These are phyloP conservation scores for Xylota sylvarum DNA, from an alignment of 2,888 invertebrate genomes.

Conservation along the genomic window DNA sequence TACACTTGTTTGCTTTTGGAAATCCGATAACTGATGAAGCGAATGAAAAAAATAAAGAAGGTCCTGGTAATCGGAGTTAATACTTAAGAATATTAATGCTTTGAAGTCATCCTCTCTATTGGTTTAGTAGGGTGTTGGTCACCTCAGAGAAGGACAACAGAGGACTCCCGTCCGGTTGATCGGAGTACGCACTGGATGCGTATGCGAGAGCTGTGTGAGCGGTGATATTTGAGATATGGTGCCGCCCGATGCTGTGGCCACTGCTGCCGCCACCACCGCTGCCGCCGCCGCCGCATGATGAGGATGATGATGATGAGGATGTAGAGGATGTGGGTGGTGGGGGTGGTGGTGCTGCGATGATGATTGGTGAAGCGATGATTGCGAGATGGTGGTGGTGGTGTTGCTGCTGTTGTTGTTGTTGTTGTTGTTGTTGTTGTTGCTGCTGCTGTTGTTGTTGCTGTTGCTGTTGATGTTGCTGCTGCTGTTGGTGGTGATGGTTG, in stretches of 20 bases:
- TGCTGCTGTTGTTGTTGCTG: slow-evolving; percentile 77
- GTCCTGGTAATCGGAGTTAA: slow-evolving; percentile 24
- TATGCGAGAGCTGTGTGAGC: slow-evolving; percentile 85
- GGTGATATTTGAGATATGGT: slow-evolving; percentile 85
- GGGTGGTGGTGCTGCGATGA: slow-evolving; percentile 78
- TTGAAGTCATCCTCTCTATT: slow-evolving; percentile 82
- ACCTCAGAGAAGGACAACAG: slow-evolving; percentile 92
- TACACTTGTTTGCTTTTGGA: slow-evolving; percentile 6
- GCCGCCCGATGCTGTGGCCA: slow-evolving; percentile 78
- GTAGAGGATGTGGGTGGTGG: slow-evolving; percentile 78
- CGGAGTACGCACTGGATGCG: slow-evolving; percentile 85
- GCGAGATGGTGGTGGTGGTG: slow-evolving; percentile 81
- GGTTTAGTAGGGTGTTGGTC: slow-evolving; percentile 90
- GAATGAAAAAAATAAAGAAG: slow-evolving; percentile 18
- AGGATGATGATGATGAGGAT: slow-evolving; percentile 73
- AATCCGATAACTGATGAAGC: slow-evolving; percentile 27
- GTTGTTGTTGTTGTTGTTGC: slow-evolving; percentile 76
- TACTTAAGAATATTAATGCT: slow-evolving; percentile 18
- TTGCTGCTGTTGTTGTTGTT: slow-evolving; percentile 62
- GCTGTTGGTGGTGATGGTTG: slow-evolving; percentile 74
- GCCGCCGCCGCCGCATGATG: slow-evolving; percentile 74
- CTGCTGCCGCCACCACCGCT: slow-evolving; percentile 75
- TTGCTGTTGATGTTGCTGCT: slow-evolving; percentile 78
- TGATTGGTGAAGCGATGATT: slow-evolving; percentile 80
- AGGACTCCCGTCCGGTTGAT: slow-evolving; percentile 88